phyloP scores from a whole-genome alignment of 2,888 invertebrate genomes.

The Acanthacorydalis orientalis region DNA sequence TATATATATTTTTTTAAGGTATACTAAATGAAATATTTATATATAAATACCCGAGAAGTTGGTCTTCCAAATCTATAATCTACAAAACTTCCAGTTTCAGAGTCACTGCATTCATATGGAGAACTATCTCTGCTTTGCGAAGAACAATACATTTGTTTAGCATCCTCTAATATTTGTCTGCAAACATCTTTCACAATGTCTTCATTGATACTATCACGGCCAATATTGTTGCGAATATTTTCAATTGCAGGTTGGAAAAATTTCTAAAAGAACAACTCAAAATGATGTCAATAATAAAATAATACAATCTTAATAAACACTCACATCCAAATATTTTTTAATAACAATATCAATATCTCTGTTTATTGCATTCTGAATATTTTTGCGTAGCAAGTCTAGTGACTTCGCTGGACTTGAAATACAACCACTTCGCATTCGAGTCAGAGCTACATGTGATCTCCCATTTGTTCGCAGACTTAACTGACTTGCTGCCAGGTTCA shows the following conservation, averaged over 20 bases:
- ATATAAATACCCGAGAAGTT: conserved; percentile 7
- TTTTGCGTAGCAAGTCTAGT: conserved; percentile 54
- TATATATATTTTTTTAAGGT: background rate
- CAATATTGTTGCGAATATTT: conserved; percentile 59
- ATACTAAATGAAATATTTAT: background rate
- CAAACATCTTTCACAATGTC: conserved; percentile 60
- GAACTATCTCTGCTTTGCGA: conserved; percentile 29
- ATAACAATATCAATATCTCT: conserved; percentile 62
- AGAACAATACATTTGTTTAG: conserved; percentile 48
- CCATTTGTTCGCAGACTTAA: conserved; percentile 38
- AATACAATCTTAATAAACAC: background rate
- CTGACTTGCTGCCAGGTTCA: conserved; percentile 47
- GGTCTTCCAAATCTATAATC: conserved; percentile 29
- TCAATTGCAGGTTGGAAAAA: conserved; percentile 66
- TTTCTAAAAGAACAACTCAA: conserved; percentile 36
- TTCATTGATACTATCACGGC: conserved; percentile 56
- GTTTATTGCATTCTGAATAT: conserved; percentile 59
- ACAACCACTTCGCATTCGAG: conserved; percentile 25
- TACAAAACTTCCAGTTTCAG: conserved; percentile 31
- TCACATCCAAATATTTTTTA: conserved; percentile 58
- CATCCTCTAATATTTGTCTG: conserved; percentile 63
- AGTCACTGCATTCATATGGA: conserved; percentile 36
- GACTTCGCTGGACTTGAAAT: conserved; percentile 53
- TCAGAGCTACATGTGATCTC: conserved; percentile 20
- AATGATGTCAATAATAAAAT: conserved; percentile 1